phyloP scores from a whole-genome alignment of 2,113 vertebrate species.

The Isichthys henryi region DNA sequence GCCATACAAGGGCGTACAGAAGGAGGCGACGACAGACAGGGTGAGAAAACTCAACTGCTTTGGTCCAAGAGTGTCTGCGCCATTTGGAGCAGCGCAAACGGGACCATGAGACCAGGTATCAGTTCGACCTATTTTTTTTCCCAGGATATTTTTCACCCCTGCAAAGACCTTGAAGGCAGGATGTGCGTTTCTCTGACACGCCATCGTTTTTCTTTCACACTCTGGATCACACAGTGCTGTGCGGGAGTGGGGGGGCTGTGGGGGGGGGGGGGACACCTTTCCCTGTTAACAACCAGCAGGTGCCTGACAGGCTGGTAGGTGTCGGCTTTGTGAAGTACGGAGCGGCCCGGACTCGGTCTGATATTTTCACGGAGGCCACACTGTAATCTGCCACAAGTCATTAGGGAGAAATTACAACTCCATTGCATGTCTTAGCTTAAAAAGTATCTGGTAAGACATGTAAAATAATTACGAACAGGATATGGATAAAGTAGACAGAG shows the following conservation, averaged over 20 bases:
- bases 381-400: not conserved
- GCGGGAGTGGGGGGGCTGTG: not conserved
- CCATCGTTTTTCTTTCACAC: not conserved
- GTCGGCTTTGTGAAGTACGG: not conserved
- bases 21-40: not conserved
- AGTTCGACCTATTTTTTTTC: not conserved
- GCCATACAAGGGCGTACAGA: not conserved
- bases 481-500: not conserved
- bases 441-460: not conserved
- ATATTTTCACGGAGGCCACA: not conserved
- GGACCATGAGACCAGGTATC: not conserved
- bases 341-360: not conserved
- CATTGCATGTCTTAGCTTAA: not conserved
- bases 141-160: not conserved
- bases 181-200: not conserved
- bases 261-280: not conserved
- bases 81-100: constrained; percentile 6
- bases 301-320: not conserved
- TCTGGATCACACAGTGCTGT: not conserved
- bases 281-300: not conserved
- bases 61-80: not conserved
- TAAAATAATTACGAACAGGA: not conserved
- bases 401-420: not conserved
- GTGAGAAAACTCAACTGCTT: not conserved
- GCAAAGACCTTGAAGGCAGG: not conserved